These are phyloP conservation scores for Cremastinae sp. DNA, from an alignment of 2,888 invertebrate genomes.

Conservation along the genomic window DNA sequence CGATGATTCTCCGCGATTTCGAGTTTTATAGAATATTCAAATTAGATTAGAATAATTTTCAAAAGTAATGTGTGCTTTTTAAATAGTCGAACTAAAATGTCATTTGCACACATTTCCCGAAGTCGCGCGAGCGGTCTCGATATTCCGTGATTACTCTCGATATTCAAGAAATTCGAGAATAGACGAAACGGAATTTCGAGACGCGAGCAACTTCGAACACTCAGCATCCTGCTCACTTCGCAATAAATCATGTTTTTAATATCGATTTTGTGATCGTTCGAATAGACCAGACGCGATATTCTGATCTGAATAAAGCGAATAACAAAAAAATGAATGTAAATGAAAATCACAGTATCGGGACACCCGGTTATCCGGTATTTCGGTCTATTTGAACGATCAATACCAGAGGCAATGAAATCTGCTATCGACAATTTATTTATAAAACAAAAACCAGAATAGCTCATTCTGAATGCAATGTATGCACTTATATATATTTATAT, in stretches of 20 bases:
- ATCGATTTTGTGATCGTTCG: constrained; percentile 38
- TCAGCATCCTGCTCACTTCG: constrained; percentile 62
- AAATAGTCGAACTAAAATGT: constrained; percentile 57
- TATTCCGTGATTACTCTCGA: background rate
- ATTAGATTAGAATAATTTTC: constrained; percentile 70
- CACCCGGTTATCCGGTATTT: background rate
- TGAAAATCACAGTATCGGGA: background rate
- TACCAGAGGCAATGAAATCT: constrained; percentile 45
- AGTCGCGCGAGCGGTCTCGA: background rate
- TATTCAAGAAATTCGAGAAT: constrained; percentile 2
- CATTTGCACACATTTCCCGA: constrained; percentile 63
- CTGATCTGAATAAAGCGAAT: constrained; percentile 10
- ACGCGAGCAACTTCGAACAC: constrained; percentile 22
- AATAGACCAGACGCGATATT: constrained; percentile 34
- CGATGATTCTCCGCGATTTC: constrained; percentile 65
- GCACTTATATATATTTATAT: constrained; percentile 64
- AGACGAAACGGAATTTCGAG: constrained; percentile 10
- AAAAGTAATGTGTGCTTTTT: constrained; percentile 67
- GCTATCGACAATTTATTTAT: constrained; percentile 60
- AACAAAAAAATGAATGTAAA: background rate
- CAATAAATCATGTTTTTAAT: constrained; percentile 62
- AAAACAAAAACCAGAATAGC: constrained; percentile 48
- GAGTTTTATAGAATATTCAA: constrained; percentile 69
- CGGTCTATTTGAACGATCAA: constrained; percentile 27
- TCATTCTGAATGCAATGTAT: constrained; percentile 62